Percentiles rank a stretch among this genome's conserved stretches.
These are phyloP conservation scores for Ditylenchus dipsaci DNA, from an alignment of 1,140 invertebrate genomes.

Conservation along the genomic window DNA sequence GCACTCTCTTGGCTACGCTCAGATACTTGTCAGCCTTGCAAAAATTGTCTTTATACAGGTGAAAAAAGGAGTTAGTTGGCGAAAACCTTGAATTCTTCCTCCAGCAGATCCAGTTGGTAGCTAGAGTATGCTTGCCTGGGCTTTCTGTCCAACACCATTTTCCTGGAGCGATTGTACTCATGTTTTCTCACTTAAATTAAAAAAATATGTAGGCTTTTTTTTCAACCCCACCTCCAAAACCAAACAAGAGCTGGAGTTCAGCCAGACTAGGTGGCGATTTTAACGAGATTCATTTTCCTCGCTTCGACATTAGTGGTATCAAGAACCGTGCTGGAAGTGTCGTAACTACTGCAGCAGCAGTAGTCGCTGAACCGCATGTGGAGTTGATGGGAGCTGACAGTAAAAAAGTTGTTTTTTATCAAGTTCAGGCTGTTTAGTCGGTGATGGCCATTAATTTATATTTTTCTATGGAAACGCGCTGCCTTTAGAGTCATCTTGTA, in stretches of 20 bases:
- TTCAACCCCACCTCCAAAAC: slow-evolving; percentile 14
- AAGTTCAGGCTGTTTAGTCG: too few species aligned
- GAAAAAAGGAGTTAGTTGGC: not conserved
- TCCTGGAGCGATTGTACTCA: slow-evolving; percentile 71
- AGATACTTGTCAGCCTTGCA: slow-evolving; percentile 88
- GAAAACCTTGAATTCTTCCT: slow-evolving; percentile 79
- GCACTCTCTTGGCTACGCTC: slow-evolving; percentile 86
- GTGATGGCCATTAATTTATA: too few species aligned
- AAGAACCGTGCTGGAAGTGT: too few species aligned
- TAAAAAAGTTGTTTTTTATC: too few species aligned
- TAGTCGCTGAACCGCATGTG: too few species aligned
- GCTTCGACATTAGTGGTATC: too few species aligned
- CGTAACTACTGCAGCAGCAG: too few species aligned
- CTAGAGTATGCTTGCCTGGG: slow-evolving; percentile 88
- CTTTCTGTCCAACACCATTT: slow-evolving; percentile 81
- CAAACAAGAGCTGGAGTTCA: slow-evolving; percentile 26
- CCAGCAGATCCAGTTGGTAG: slow-evolving; percentile 80
- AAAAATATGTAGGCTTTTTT: not conserved
- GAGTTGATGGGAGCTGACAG: too few species aligned
- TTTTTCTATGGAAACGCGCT: too few species aligned
- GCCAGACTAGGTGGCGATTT: slow-evolving; percentile 8
- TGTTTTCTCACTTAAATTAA: slow-evolving; percentile 72
- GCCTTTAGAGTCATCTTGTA: too few species aligned
- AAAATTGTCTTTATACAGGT: slow-evolving; percentile 14
- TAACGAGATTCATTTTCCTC: too few species aligned